Evolutionary conservation across 2,888 invertebrate species (phyloP).

Genomic region (Cylindroiulus punctatus): DNA sequence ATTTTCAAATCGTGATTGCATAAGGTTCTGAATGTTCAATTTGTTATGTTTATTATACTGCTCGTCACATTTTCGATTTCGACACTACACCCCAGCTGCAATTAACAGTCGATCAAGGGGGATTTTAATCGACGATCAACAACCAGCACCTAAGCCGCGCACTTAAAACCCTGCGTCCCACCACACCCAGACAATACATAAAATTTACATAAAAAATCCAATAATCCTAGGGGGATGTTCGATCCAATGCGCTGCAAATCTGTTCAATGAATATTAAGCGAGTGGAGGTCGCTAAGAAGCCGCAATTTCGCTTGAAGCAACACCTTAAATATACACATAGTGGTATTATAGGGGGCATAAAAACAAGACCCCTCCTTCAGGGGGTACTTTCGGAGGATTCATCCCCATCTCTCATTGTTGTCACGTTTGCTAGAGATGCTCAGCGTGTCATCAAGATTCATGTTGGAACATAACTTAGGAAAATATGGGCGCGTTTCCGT

Average conservation of each 20-base stretch:
- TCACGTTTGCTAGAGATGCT: conserved; percentile 17
- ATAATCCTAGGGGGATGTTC: no score
- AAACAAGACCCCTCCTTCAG: neutral
- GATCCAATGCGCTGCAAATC: neutral
- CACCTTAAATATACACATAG: neutral
- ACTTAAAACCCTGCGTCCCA: no score
- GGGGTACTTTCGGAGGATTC: neutral
- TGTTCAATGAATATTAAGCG: neutral
- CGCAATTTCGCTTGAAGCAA: neutral
- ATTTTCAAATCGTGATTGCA: no score
- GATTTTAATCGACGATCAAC: no score
- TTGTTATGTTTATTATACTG: no score
- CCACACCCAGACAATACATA: no score
- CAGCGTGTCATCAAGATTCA: neutral
- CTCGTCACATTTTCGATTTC: no score
- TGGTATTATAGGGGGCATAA: neutral
- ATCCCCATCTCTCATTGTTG: neutral
- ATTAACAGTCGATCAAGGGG: no score
- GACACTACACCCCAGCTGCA: no score
- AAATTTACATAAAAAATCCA: no score
- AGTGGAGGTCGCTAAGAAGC: neutral
- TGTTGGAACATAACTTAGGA: neutral
- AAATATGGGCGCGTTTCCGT: neutral
- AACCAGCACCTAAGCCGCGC: no score
- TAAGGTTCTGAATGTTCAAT: no score